These are phyloP conservation scores for Achatina immaculata DNA, from an alignment of 1,140 invertebrate genomes.

Conservation along the genomic window DNA sequence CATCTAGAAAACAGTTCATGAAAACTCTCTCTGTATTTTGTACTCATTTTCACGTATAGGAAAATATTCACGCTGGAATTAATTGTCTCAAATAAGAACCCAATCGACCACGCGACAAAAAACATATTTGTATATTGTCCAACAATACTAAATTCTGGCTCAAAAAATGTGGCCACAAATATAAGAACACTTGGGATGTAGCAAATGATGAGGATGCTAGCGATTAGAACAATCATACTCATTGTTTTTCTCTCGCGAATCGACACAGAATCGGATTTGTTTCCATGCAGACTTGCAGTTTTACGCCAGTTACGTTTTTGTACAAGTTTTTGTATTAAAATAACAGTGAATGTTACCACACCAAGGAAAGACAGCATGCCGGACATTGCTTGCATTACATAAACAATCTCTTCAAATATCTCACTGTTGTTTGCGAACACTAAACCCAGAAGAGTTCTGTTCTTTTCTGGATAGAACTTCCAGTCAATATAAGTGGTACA, in stretches of 20 bases:
- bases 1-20: background rate
- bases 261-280: background rate
- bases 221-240: background rate
- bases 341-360: background rate
- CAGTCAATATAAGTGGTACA: background rate
- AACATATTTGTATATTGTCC: background rate
- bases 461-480: background rate
- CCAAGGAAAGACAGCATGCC: background rate
- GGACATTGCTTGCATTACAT: background rate
- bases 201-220: background rate
- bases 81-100: background rate
- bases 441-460: background rate
- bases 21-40: background rate
- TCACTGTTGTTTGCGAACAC: background rate
- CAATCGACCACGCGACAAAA: background rate
- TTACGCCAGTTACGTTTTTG: background rate
- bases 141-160: background rate
- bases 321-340: background rate
- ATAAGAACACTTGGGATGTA: background rate
- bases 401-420: background rate
- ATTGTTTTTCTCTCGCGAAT: background rate
- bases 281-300: too few species aligned
- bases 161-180: background rate
- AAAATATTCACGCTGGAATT: conserved; percentile 14
- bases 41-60: background rate